phyloP scores from a whole-genome alignment of 2,113 vertebrate species.

The Menidia beryllina region DNA sequence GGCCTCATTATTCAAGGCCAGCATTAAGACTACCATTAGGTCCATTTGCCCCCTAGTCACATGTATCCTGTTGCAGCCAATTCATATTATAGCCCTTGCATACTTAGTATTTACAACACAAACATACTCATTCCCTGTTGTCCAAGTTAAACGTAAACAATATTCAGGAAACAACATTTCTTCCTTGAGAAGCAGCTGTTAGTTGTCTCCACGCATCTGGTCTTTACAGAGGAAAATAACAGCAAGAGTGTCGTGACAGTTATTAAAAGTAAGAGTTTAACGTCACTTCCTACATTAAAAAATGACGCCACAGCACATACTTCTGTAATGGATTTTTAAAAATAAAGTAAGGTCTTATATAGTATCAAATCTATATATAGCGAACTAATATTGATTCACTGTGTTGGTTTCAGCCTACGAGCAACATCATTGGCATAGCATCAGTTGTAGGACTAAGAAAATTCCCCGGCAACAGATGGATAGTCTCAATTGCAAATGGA shows the following conservation, averaged over 20 bases:
- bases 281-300: neutral
- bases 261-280: neutral
- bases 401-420: neutral
- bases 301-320: neutral
- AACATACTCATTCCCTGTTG: constrained; percentile 68
- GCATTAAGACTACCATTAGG: constrained; percentile 76
- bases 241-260: constrained; percentile 1
- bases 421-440: neutral
- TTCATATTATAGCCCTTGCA: constrained; percentile 76
- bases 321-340: too few species aligned
- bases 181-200: constrained; percentile 37
- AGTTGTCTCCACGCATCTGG: constrained; percentile 35
- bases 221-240: constrained; percentile 11
- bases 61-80: constrained; percentile 80
- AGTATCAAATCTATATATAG: neutral
- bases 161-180: constrained; percentile 52
- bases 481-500: neutral
- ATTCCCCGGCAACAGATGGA: neutral
- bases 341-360: too few species aligned
- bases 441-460: too few species aligned
- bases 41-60: constrained; percentile 79
- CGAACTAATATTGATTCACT: too few species aligned
- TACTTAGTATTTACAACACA: constrained; percentile 75
- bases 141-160: constrained; percentile 63
- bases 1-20: constrained; percentile 81